These are phyloP conservation scores for Sphecodes monilicornis DNA, from an alignment of 2,888 invertebrate genomes.

Conservation along the genomic window DNA sequence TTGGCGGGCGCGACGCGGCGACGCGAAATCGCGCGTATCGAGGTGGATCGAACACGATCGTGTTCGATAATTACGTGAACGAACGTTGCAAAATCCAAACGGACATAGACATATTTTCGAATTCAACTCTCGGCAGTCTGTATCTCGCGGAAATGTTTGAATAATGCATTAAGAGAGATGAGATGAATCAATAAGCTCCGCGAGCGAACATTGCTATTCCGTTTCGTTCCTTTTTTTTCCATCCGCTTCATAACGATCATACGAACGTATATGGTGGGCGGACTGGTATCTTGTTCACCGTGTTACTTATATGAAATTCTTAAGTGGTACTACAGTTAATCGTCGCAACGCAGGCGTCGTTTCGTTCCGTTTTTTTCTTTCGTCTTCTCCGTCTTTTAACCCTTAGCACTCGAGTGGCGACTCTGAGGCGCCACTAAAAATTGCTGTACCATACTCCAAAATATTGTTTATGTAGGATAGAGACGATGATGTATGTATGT, in stretches of 20 bases:
- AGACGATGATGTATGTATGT: too few species aligned
- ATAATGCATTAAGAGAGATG: slow-evolving; percentile 65
- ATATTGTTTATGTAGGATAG: too few species aligned
- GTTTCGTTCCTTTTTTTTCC: slow-evolving; percentile 20
- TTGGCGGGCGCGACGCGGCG: not conserved
- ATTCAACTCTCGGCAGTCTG: slow-evolving; percentile 37
- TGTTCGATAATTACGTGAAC: slow-evolving; percentile 42
- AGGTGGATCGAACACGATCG: not conserved
- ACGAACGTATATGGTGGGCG: slow-evolving; percentile 62
- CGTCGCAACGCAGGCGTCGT: slow-evolving; percentile 43
- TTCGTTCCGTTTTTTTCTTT: slow-evolving; percentile 42
- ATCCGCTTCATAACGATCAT: slow-evolving; percentile 38
- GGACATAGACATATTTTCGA: slow-evolving; percentile 35
- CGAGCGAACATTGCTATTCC: slow-evolving; percentile 51
- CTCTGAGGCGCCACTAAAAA: too few species aligned
- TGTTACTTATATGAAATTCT: slow-evolving; percentile 63
- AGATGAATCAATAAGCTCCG: slow-evolving; percentile 65
- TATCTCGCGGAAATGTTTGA: slow-evolving; percentile 56
- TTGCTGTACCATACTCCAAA: too few species aligned
- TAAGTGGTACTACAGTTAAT: slow-evolving; percentile 56
- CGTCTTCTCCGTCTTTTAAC: slow-evolving; percentile 9
- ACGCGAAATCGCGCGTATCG: not conserved
- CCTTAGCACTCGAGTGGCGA: too few species aligned
- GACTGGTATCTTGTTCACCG: slow-evolving; percentile 62
- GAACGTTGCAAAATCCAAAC: slow-evolving; percentile 31